phyloP scores from a whole-genome alignment of 1,140 invertebrate genomes.

The Bilobella aurantiaca region DNA sequence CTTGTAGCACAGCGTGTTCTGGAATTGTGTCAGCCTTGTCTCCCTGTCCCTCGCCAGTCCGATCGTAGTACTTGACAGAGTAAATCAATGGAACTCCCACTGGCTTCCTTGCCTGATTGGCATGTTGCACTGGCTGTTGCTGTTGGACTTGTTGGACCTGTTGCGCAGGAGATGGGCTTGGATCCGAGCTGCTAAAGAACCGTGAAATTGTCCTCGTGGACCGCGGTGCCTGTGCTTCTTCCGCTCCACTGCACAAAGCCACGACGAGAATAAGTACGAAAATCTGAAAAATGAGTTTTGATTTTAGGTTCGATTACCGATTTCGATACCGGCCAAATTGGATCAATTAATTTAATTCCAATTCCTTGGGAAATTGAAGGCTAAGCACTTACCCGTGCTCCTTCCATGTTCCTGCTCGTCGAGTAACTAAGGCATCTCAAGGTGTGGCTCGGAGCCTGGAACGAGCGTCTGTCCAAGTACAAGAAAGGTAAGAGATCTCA shows the following conservation, averaged over 20 bases:
- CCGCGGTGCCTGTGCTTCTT: background rate
- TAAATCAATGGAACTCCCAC: slow-evolving; percentile 7
- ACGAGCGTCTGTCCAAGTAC: background rate
- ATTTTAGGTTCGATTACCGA: no score
- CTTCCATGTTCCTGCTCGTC: background rate
- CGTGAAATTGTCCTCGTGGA: slow-evolving; percentile 8
- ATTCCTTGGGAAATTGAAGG: no score
- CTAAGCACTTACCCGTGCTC: background rate
- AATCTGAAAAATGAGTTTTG: background rate
- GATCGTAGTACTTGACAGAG: slow-evolving; percentile 13
- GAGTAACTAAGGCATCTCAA: background rate
- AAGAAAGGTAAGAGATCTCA: background rate
- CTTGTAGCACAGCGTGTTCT: background rate
- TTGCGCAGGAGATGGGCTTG: background rate
- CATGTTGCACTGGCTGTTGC: background rate
- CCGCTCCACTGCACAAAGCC: background rate
- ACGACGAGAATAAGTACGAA: background rate
- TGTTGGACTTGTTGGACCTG: background rate
- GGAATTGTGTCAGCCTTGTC: background rate
- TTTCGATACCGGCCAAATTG: no score
- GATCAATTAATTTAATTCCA: no score
- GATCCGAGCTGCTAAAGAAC: background rate
- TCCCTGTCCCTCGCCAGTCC: background rate
- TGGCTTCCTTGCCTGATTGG: slow-evolving; percentile 2
- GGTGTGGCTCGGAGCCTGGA: background rate